Evolutionary conservation across 1,140 invertebrate genomes (phyloP).

Genomic region (Metaphire vulgaris): DNA sequence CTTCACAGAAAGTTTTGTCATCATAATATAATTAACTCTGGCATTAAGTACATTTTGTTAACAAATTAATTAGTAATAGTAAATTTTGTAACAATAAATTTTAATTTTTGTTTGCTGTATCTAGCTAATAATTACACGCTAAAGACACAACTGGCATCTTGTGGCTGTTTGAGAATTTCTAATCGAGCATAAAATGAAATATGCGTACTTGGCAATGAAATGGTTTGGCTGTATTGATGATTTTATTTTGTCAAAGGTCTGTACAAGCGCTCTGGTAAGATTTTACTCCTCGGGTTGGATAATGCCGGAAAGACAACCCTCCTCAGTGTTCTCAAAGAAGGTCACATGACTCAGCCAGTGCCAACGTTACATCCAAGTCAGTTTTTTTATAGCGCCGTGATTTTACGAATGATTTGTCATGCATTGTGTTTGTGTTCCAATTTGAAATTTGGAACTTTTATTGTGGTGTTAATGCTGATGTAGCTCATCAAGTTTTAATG

Average conservation of each 20-base stretch:
- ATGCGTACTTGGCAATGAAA: background rate
- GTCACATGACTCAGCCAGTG: constrained; percentile 95
- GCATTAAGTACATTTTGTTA: too few species aligned
- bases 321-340: constrained; percentile 98
- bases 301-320: constrained; percentile 99
- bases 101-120: background rate
- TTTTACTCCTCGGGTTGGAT: constrained; percentile 94
- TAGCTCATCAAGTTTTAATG: too few species aligned
- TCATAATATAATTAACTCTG: too few species aligned
- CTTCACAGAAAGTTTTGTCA: too few species aligned
- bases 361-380: constrained; percentile 98
- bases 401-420: too few species aligned
- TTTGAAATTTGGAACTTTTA: too few species aligned
- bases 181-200: background rate
- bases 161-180: background rate
- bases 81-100: too few species aligned
- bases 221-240: background rate
- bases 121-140: background rate
- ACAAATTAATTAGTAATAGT: too few species aligned
- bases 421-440: too few species aligned
- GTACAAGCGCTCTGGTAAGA: constrained; percentile 97
- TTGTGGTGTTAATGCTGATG: too few species aligned
- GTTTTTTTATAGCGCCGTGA: too few species aligned
- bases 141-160: background rate
- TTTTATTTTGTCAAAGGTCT: constrained; percentile 61